Percentiles rank a stretch among this genome's conserved stretches.
These are phyloP conservation scores for Orussus abietinus DNA, from an alignment of 1,140 invertebrate genomes.

Conservation along the genomic window DNA sequence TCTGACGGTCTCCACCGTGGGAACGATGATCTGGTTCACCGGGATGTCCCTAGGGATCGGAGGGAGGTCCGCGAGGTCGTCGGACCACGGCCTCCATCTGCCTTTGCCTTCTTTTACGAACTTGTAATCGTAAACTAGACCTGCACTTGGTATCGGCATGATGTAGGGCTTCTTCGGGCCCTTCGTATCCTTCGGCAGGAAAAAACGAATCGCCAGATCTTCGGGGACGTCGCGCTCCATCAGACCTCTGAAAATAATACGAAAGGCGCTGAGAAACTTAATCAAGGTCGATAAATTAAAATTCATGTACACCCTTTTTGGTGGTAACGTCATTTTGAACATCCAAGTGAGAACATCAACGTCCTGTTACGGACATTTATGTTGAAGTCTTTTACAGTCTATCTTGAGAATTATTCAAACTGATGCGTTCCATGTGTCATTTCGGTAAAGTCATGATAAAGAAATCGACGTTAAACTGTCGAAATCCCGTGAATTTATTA, in stretches of 20 bases:
- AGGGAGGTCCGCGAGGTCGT: conserved; percentile 72
- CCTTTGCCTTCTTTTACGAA: conserved; percentile 86
- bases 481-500: too few species aligned
- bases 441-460: too few species aligned
- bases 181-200: conserved; percentile 53
- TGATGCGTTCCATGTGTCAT: too few species aligned
- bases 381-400: too few species aligned
- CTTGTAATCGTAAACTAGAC: conserved; percentile 83
- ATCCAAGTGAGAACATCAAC: too few species aligned
- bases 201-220: conserved; percentile 53
- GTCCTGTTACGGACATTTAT: too few species aligned
- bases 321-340: too few species aligned
- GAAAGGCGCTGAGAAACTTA: too few species aligned
- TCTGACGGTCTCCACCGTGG: conserved; percentile 83
- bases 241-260: conserved; percentile 66
- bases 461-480: too few species aligned
- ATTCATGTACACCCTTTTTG: too few species aligned
- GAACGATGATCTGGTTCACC: conserved; percentile 91
- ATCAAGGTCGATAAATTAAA: too few species aligned
- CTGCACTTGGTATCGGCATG: conserved; percentile 69
- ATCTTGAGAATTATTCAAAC: too few species aligned
- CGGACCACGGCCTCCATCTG: conserved; percentile 85
- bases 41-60: conserved; percentile 83
- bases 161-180: conserved; percentile 69
- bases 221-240: conserved; percentile 70